Evolutionary conservation across 2,797 vertebrate genomes (phyloP).

Genomic region (Sebastiscus albofasciatus): DNA sequence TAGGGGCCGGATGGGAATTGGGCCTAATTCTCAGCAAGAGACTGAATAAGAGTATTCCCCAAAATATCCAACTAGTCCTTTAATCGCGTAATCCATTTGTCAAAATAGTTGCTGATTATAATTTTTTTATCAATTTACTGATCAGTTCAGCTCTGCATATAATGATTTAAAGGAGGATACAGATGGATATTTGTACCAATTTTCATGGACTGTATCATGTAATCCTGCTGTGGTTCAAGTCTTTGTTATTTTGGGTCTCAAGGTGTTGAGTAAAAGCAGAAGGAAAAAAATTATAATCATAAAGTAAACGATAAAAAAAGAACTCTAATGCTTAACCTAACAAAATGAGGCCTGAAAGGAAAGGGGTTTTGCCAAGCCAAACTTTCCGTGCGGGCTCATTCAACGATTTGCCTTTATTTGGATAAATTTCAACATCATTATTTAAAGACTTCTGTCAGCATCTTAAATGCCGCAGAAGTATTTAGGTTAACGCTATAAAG

Average conservation of each 20-base stretch:
- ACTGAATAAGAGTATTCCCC: neutral
- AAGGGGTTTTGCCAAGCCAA: neutral
- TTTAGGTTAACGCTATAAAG: slow-evolving; percentile 61
- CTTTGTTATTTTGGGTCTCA: neutral
- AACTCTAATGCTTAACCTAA: neutral
- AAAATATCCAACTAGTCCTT: neutral
- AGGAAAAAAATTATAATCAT: neutral
- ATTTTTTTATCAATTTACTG: neutral
- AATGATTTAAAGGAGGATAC: neutral
- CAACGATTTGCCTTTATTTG: slow-evolving; percentile 19
- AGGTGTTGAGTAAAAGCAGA: neutral
- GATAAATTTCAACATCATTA: slow-evolving; percentile 43
- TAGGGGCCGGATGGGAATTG: no score
- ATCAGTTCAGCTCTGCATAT: neutral
- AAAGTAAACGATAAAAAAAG: neutral
- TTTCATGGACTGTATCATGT: neutral
- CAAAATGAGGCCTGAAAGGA: neutral
- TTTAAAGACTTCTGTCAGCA: slow-evolving; percentile 54
- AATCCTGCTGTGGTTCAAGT: neutral
- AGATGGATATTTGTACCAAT: neutral
- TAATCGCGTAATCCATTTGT: neutral
- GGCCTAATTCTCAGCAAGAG: neutral
- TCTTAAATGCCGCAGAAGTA: slow-evolving; percentile 42
- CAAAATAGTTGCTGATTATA: neutral
- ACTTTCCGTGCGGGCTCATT: neutral